A percentile compares a stretch with the other conserved stretches of the same genome.
Conservation (phyloP, 2,797 vertebrate species). For the Spatula clypeata region DNA sequence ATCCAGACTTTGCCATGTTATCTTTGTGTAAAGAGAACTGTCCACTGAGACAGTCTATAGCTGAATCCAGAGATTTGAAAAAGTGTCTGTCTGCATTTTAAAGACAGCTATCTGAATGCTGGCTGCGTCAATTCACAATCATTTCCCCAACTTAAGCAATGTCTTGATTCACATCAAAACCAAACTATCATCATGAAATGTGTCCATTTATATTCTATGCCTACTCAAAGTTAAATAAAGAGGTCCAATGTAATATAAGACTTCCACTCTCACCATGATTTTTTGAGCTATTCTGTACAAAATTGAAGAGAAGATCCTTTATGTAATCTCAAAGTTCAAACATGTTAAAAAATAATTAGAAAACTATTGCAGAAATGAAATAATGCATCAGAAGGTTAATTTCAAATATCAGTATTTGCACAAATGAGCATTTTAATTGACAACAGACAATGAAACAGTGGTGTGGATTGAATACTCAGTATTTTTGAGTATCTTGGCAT, state of each 20-base stretch:
- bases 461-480: not conserved
- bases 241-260: not conserved
- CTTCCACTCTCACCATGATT: not conserved
- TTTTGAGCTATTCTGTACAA: not conserved
- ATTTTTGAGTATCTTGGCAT: not conserved
- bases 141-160: not conserved
- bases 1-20: not conserved
- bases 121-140: not conserved
- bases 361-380: conserved; percentile 14
- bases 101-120: not conserved
- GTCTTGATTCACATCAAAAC: not conserved
- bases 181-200: not conserved
- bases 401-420: conserved; percentile 20
- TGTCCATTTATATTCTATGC: not conserved
- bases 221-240: not conserved
- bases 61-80: not conserved
- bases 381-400: not conserved
- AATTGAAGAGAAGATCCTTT: conserved; percentile 4
- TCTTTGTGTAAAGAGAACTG: not conserved
- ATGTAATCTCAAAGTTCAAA: not conserved
- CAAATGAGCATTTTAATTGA: not conserved
- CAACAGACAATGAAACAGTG: not conserved
- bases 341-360: not conserved
- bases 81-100: not conserved
- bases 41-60: not conserved